Base-by-base conservation (phyloP, 2,113 vertebrate genomes). In the Cynocephalus volans region DNA sequence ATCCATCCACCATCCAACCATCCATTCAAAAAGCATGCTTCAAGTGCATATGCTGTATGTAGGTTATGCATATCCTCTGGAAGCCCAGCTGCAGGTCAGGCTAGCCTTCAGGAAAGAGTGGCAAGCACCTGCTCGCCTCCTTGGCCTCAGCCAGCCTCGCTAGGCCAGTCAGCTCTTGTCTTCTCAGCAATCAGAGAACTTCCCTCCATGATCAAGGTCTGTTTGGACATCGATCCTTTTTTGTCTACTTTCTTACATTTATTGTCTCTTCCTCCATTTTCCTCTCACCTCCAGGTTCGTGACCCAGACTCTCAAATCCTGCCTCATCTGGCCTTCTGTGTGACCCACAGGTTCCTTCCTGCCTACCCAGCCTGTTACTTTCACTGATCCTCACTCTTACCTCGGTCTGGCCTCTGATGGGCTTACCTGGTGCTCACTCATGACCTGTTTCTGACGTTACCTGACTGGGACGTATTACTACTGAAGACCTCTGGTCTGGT, bases 11-110 rank as follows among this genome's bases (percentile, higher is more conserved):
- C 41, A 58, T 52, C 1, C 21, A 33, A 48, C 36, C 14, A 6
- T 69, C 79, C 45, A 21, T 41, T 28, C 81, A 50, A 13, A 62
- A 65, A 69, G 21, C 12, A 9, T n/a, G 15, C 76, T 60, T 95
- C 19, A n/a, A n/a, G 31, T 17, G 18, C n/a, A 9, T 11, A 11
- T 28, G 12, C 50, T 48, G 0, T 18, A 5, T 24, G 33, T 5
- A 15, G 45, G 75, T 24, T 15, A 14, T 11, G 6, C 26, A 3
- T 2, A 26, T 33, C 31, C 33, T 18, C 75, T 31, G 12, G 75
- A 64, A 76, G 18, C 15, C 64, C 23, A 8, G 8, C 1, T 62
- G 56, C 5, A 4, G 65, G n/a, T 48, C 15, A 26, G 65, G 1
- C 26, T 54, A 54, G 24, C 52, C 17, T 76, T 62, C 7, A 41